A percentile compares a stretch with the other conserved stretches of the same genome.
phyloP scores from a whole-genome alignment of 1,140 invertebrate genomes.

The Thaumetopoea pityocampa region DNA sequence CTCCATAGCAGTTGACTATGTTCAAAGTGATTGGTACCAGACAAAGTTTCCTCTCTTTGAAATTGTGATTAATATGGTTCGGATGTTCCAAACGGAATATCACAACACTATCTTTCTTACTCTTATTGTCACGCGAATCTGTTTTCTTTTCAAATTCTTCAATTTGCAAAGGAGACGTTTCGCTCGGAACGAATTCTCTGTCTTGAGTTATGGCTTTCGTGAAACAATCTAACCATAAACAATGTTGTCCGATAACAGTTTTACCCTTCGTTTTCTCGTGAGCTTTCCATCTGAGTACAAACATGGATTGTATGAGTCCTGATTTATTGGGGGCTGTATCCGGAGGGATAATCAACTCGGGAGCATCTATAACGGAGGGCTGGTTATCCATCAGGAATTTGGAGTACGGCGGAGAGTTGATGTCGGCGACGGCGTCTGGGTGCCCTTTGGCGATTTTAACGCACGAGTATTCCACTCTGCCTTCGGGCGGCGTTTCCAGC shows the following conservation, averaged over 20 bases:
- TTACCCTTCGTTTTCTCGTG: slow-evolving; percentile 51
- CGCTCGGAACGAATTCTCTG: slow-evolving; percentile 25
- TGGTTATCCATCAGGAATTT: slow-evolving; percentile 57
- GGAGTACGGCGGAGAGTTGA: slow-evolving; percentile 52
- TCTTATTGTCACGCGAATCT: slow-evolving; percentile 33
- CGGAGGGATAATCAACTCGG: slow-evolving; percentile 18
- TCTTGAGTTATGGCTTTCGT: slow-evolving; percentile 45
- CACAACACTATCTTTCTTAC: slow-evolving; percentile 63
- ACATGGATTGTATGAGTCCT: slow-evolving; percentile 65
- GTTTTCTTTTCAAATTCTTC: slow-evolving; percentile 42
- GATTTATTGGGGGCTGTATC: slow-evolving; percentile 24
- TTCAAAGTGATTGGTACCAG: slow-evolving; percentile 75
- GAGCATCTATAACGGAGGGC: slow-evolving; percentile 37
- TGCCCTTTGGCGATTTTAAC: slow-evolving; percentile 46
- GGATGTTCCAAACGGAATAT: slow-evolving; percentile 73
- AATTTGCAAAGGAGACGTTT: slow-evolving; percentile 27
- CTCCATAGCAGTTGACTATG: slow-evolving; percentile 70
- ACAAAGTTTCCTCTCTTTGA: slow-evolving; percentile 70
- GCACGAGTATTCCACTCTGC: slow-evolving; percentile 45
- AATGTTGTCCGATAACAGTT: slow-evolving; percentile 72
- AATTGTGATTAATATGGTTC: slow-evolving; percentile 72
- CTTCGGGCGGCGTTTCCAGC: slow-evolving; percentile 33
- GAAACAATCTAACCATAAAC: slow-evolving; percentile 68
- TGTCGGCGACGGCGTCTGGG: slow-evolving; percentile 30
- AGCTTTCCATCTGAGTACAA: slow-evolving; percentile 76